A percentile compares a stretch with the other conserved stretches of the same genome.
Evolutionary conservation across 2,888 invertebrate species (phyloP).

Genomic region (Drosophila tripunctata): DNA sequence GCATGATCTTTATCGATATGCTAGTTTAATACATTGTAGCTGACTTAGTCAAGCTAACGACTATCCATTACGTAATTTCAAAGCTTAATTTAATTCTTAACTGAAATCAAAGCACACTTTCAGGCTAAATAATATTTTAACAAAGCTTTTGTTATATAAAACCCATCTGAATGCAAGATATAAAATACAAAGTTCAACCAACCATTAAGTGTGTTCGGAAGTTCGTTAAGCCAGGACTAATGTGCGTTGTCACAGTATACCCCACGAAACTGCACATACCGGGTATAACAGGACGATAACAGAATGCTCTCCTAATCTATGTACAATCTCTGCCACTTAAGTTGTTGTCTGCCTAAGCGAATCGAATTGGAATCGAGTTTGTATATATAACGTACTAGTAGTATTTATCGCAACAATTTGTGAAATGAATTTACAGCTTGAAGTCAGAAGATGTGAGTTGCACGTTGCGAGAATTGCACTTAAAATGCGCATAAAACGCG

Average conservation of each 20-base stretch:
- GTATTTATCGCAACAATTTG: slow-evolving; percentile 60
- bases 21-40: too few relatives aligned
- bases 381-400: slow-evolving; percentile 59
- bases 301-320: slow-evolving; percentile 14
- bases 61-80: too few relatives aligned
- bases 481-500: slow-evolving; percentile 71
- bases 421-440: slow-evolving; percentile 76
- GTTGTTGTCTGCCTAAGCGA: slow-evolving; percentile 3
- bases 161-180: not conserved
- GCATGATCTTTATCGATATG: too few relatives aligned
- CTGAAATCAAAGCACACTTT: too few relatives aligned
- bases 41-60: too few relatives aligned
- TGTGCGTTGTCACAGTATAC: too few relatives aligned
- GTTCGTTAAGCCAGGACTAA: too few relatives aligned
- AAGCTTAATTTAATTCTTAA: too few relatives aligned
- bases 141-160: not conserved
- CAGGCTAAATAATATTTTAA: too few relatives aligned
- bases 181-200: too few relatives aligned
- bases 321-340: not conserved
- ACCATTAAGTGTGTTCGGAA: too few relatives aligned
- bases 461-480: slow-evolving; percentile 56
- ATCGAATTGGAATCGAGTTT: slow-evolving; percentile 40
- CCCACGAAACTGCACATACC: too few relatives aligned
- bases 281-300: slow-evolving; percentile 9
- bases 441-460: slow-evolving; percentile 12